Evolutionary conservation across 2,797 vertebrate species (phyloP).

Genomic region (Danio tinwini): DNA sequence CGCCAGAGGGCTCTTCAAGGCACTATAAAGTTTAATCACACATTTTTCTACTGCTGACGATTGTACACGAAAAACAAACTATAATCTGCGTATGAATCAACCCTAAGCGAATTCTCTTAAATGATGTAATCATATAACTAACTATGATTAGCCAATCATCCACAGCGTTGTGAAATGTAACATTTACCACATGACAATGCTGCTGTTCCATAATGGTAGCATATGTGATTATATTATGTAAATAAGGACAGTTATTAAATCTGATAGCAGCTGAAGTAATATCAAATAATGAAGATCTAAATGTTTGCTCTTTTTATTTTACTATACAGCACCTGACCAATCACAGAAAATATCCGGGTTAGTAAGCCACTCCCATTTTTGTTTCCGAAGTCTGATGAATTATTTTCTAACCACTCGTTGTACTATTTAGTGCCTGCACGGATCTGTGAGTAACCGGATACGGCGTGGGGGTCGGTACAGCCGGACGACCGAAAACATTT

Average conservation of each 20-base stretch:
- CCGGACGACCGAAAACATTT: conserved; percentile 40
- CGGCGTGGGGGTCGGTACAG: conserved; percentile 2
- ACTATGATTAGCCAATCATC: not conserved
- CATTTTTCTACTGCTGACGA: not conserved
- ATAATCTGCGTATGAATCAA: not conserved
- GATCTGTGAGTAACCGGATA: conserved; percentile 63
- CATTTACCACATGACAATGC: not conserved
- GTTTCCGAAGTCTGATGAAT: accelerated
- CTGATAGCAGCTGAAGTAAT: too few species aligned
- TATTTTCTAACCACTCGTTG: not conserved
- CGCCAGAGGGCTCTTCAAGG: not conserved
- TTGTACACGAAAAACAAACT: not conserved
- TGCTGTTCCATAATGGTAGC: too few species aligned
- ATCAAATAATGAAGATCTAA: not conserved
- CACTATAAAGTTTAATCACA: not conserved
- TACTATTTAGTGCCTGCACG: not conserved
- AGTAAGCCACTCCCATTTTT: not conserved
- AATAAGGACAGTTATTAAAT: not conserved
- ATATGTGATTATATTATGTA: not conserved
- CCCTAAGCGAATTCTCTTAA: not conserved
- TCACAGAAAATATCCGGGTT: not conserved
- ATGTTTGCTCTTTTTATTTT: not conserved
- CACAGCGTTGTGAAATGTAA: not conserved
- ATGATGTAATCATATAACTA: not conserved
- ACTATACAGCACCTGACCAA: not conserved